phyloP scores from a whole-genome alignment of 2,113 vertebrate species.

The Ctenomys sociabilis region DNA sequence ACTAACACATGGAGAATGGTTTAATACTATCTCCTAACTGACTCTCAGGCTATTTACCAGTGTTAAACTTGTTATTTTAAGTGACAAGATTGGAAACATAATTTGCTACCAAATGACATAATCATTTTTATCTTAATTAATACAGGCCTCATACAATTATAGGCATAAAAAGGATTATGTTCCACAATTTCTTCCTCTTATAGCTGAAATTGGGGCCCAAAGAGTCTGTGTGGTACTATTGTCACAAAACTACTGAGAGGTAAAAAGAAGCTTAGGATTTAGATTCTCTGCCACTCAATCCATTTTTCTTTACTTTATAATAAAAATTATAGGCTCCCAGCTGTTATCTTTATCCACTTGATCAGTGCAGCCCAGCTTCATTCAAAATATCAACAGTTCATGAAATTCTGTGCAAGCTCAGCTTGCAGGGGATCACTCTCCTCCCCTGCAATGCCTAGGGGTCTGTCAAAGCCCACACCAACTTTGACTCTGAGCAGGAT shows the following conservation, averaged over 20 bases:
- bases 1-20: neutral
- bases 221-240: neutral
- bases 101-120: neutral
- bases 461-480: conserved; percentile 86
- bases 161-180: neutral
- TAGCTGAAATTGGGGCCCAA: neutral
- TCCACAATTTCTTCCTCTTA: neutral
- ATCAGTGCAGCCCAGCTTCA: conserved; percentile 73
- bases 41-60: neutral
- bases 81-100: neutral
- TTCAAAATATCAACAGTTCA: conserved; percentile 88
- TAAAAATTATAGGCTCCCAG: neutral
- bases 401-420: conserved; percentile 89
- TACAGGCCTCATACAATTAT: neutral
- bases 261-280: neutral
- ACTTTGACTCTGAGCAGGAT: conserved; percentile 94
- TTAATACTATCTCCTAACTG: neutral
- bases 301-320: neutral
- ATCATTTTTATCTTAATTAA: neutral
- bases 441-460: conserved; percentile 85
- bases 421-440: conserved; percentile 88
- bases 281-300: neutral
- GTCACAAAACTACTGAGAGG: neutral
- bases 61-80: neutral
- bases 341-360: too few species aligned